Evolutionary conservation across 2,113 vertebrate genomes (phyloP).

Genomic region (Serranochromis macrocephalus): DNA sequence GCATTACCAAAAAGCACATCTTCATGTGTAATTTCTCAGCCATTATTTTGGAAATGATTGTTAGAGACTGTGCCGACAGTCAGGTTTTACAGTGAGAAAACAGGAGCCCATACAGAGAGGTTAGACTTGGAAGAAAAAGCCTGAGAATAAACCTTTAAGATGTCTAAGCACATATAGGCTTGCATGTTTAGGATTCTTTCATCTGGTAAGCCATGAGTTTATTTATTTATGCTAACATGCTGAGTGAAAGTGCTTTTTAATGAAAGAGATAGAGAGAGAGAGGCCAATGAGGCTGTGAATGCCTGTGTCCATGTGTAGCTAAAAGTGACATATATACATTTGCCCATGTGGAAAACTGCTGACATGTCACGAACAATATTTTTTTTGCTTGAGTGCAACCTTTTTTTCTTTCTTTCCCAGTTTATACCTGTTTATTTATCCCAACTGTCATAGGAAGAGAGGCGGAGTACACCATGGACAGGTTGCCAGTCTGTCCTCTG

Average conservation of each 20-base stretch:
- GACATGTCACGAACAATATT: conserved; percentile 8
- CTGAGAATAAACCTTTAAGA: neutral
- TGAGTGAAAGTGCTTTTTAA: conserved; percentile 41
- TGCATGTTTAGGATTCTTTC: neutral
- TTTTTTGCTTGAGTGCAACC: neutral
- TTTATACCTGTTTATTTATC: neutral
- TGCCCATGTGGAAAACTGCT: conserved; percentile 31
- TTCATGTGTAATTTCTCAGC: conserved; percentile 14
- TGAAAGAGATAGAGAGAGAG: conserved; percentile 6
- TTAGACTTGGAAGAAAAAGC: neutral
- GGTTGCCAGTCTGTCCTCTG: neutral
- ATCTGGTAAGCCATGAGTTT: conserved; percentile 16
- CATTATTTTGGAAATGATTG: conserved; percentile 23
- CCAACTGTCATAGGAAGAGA: neutral
- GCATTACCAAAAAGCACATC: neutral
- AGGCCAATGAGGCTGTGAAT: conserved; percentile 18
- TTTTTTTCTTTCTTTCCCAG: neutral
- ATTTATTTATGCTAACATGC: conserved; percentile 47
- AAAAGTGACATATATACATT: neutral
- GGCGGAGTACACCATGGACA: neutral
- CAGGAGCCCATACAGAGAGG: neutral
- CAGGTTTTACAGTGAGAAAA: neutral
- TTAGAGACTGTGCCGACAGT: neutral
- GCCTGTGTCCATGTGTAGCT: neutral
- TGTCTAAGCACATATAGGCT: neutral